Conservation (phyloP, 2,888 invertebrate genomes). For the Standfussiana lucernea region DNA sequence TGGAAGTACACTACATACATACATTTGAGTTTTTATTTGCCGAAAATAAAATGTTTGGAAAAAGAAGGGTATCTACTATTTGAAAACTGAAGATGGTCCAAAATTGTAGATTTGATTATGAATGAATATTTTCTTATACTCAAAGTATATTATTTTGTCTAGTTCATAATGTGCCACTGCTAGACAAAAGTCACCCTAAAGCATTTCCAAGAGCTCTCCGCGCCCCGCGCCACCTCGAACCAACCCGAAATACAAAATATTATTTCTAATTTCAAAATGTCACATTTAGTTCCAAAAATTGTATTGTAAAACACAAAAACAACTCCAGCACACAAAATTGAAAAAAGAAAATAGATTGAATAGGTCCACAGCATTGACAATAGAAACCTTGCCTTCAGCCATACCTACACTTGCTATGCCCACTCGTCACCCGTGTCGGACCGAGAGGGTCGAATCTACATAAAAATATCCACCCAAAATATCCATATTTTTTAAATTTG, state of each 20-base stretch:
- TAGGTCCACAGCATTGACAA: slow-evolving; percentile 76
- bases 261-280: neutral
- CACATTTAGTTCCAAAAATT: neutral
- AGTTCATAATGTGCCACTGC: too few relatives aligned
- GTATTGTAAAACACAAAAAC: slow-evolving; percentile 5
- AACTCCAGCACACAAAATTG: slow-evolving; percentile 23
- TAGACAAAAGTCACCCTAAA: neutral
- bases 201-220: neutral
- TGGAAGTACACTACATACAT: slow-evolving; percentile 60
- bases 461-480: slow-evolving; percentile 84
- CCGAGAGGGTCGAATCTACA: slow-evolving; percentile 85
- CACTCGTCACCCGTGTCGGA: slow-evolving; percentile 86
- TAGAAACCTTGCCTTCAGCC: slow-evolving; percentile 76
- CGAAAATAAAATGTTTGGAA: neutral
- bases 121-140: neutral
- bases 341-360: slow-evolving; percentile 72
- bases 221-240: neutral
- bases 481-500: slow-evolving; percentile 87
- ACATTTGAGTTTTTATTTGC: slow-evolving; percentile 43
- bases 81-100: neutral
- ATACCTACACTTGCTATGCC: slow-evolving; percentile 75
- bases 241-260: neutral
- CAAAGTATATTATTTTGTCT: neutral
- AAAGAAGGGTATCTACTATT: neutral
- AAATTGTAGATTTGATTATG: neutral